These are phyloP conservation scores for Sinohyriopsis cumingii DNA, from an alignment of 2,888 invertebrate genomes.

Conservation along the genomic window DNA sequence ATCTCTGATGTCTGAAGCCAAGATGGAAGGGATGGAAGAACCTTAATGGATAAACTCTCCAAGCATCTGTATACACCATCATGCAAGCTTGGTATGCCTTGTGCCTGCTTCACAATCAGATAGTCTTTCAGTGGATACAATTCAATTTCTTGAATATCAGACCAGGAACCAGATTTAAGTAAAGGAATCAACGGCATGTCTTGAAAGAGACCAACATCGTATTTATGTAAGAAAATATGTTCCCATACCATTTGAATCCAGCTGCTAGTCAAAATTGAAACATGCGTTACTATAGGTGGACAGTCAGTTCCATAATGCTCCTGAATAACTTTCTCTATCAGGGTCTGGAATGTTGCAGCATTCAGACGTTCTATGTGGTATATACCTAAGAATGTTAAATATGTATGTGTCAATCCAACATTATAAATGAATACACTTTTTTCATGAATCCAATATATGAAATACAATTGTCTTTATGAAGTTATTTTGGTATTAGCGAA, in stretches of 20 bases:
- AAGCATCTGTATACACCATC: constrained; percentile 11
- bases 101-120: constrained; percentile 5
- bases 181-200: too few relatives aligned
- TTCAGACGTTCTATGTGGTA: constrained; percentile 5
- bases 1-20: constrained; percentile 5
- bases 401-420: neutral
- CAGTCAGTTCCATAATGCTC: neutral
- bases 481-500: too few relatives aligned
- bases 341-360: neutral
- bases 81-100: neutral
- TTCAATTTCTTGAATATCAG: neutral
- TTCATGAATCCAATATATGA: too few relatives aligned
- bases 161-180: too few relatives aligned
- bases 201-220: too few relatives aligned
- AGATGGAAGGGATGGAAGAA: constrained; percentile 6
- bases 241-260: too few relatives aligned
- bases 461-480: too few relatives aligned
- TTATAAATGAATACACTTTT: neutral
- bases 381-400: neutral
- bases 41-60: constrained; percentile 8
- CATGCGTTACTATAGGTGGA: too few relatives aligned
- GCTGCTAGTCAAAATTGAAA: too few relatives aligned
- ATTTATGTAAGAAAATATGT: too few relatives aligned
- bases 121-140: constrained; percentile 5
- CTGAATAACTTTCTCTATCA: constrained; percentile 5